phyloP scores from a whole-genome alignment of 2,888 invertebrate species.

The Agrypnus murinus region DNA sequence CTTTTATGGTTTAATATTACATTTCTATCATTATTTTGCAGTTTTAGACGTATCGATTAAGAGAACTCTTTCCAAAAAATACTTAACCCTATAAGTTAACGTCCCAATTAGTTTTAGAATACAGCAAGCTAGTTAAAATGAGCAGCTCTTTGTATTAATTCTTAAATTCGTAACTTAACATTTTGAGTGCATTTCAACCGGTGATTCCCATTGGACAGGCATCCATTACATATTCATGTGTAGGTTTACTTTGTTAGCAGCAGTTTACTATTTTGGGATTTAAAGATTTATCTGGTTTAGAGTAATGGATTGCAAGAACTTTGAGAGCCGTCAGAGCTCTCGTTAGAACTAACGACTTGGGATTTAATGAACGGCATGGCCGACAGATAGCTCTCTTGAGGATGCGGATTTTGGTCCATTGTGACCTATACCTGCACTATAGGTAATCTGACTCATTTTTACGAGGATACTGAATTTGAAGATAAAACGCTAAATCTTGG shows the following conservation, averaged over 20 bases:
- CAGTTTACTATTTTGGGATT: slow-evolving; percentile 42
- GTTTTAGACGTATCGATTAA: too few species aligned
- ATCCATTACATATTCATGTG: slow-evolving; percentile 28
- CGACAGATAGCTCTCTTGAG: slow-evolving; percentile 64
- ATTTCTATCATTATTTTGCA: too few species aligned
- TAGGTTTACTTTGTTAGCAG: slow-evolving; percentile 35
- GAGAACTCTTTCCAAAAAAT: too few species aligned
- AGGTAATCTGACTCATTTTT: slow-evolving; percentile 49
- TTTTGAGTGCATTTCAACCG: slow-evolving; percentile 14
- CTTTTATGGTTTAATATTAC: too few species aligned
- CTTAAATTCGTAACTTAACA: too few species aligned
- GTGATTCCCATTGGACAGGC: slow-evolving; percentile 2
- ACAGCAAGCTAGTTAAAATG: too few species aligned
- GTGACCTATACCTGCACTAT: slow-evolving; percentile 54
- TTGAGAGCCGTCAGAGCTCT: slow-evolving; percentile 60
- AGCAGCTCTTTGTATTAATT: too few species aligned
- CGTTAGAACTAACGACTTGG: slow-evolving; percentile 63
- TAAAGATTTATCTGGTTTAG: slow-evolving; percentile 55
- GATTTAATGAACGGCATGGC: slow-evolving; percentile 63
- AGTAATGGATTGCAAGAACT: slow-evolving; percentile 61
- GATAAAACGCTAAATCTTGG: slow-evolving; percentile 33
- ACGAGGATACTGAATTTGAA: slow-evolving; percentile 32
- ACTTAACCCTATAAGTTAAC: too few species aligned
- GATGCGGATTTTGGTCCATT: slow-evolving; percentile 55
- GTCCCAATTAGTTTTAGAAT: too few species aligned